Conservation (phyloP, 2,113 vertebrate species). For the Equus przewalskii region DNA sequence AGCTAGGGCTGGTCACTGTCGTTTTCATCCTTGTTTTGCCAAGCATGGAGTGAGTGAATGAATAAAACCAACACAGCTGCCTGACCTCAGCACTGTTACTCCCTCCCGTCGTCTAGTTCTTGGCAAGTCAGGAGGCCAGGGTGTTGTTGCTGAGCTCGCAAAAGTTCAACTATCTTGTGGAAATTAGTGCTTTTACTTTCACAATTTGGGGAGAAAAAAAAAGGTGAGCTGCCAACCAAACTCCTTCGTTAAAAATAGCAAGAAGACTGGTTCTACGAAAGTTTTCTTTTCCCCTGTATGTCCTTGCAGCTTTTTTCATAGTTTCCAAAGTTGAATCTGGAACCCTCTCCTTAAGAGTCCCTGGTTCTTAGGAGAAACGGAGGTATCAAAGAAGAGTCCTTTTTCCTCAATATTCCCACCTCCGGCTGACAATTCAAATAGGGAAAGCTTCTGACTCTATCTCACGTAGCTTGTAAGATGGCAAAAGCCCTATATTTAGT, state of each 20-base stretch:
- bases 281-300: conserved; percentile 25
- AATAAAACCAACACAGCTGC: background rate
- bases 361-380: conserved; percentile 42
- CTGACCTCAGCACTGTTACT: conserved; percentile 3
- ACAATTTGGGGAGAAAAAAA: background rate
- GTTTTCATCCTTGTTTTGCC: conserved; percentile 41
- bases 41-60: conserved; percentile 34
- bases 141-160: background rate
- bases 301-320: conserved; percentile 4
- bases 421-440: conserved; percentile 18
- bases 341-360: conserved; percentile 16
- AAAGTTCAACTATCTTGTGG: background rate
- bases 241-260: conserved; percentile 12
- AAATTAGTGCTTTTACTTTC: background rate
- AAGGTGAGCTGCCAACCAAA: background rate
- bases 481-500: background rate
- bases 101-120: background rate
- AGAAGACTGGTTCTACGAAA: background rate
- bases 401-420: background rate
- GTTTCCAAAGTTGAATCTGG: background rate
- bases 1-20: background rate
- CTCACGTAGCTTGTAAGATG: background rate
- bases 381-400: background rate
- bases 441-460: background rate
- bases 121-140: background rate